Evolutionary conservation across 2,888 invertebrate genomes (phyloP), one percentile per base, ranked within the genome.

Genomic region (Euzophera pinguis): DNA sequence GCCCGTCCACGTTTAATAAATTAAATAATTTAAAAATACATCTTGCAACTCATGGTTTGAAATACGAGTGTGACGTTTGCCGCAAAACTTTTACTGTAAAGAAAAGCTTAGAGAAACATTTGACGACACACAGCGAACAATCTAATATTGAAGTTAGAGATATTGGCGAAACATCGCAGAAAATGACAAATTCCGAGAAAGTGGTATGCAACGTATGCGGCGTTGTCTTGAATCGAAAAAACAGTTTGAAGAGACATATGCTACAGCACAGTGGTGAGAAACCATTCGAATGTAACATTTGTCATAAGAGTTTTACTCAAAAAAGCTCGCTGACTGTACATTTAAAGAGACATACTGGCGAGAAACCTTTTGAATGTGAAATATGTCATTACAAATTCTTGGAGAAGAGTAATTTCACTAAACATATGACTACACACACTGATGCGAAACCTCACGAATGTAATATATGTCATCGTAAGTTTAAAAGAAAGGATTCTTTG

Each of bases 321-420:
- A 45, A 45, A 1, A 32, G 45, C 7, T 32, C 45, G 5, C 32
- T 45, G 29, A 45, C 45, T 14, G 32, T 32, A 5, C 45, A 45
- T 32, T 32, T 45, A 14, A 45, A 45, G 29, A 45, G 32, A 8
- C 45, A 45, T 29, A 16, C 45, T 32, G 45, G 45, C 6, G 45
- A 45, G 32, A 45, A 32, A 32, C 45, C 32, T 10, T 45, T 14
- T 6, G 45, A 45, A 45, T 45, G 45, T 13, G 14, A 14, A 1
- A 32, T 45, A 3, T 45, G 45, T 32, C 32, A 45, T 45, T 45
- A 7, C 10, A 45, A 45, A 32, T 45, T 45, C 1, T 14, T 32
- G 6, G 17, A 13, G 8, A 48, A 22, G 8, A 35, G 37, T 3
- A 48, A 48, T n/a, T 48, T 43, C 7, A 29, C 22, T 22, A 27